A percentile compares a stretch with the other conserved stretches of the same genome.
These are phyloP conservation scores for Limonius californicus DNA, from an alignment of 1,140 invertebrate genomes.

Conservation along the genomic window DNA sequence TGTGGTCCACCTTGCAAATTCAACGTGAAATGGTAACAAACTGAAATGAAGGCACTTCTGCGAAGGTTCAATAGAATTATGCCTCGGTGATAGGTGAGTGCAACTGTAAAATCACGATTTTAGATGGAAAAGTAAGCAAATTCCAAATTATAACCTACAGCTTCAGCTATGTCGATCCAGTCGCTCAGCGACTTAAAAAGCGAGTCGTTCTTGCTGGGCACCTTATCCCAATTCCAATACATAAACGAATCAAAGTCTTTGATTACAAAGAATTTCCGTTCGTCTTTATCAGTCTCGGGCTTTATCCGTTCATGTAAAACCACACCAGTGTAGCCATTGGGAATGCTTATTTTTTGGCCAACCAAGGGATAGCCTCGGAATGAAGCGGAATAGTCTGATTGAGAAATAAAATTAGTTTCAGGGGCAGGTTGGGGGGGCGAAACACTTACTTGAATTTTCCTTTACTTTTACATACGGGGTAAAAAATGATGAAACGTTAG, in stretches of 20 bases:
- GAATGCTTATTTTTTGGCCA: slow-evolving; percentile 58
- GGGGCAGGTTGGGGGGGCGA: neutral
- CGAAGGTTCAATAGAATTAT: too few species aligned
- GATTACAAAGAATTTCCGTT: slow-evolving; percentile 59
- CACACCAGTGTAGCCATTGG: slow-evolving; percentile 63
- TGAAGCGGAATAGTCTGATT: slow-evolving; percentile 52
- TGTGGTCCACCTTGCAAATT: too few species aligned
- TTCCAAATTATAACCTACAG: slow-evolving; percentile 54
- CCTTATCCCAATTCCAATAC: slow-evolving; percentile 78
- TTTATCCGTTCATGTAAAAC: slow-evolving; percentile 61
- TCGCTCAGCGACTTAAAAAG: slow-evolving; percentile 59
- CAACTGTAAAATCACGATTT: slow-evolving; percentile 5
- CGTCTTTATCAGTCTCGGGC: slow-evolving; percentile 54
- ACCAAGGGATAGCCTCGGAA: slow-evolving; percentile 68
- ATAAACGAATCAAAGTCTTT: slow-evolving; percentile 62
- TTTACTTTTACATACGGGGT: slow-evolving; percentile 56
- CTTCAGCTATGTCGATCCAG: slow-evolving; percentile 74
- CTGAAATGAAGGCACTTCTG: too few species aligned
- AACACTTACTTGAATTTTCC: slow-evolving; percentile 38
- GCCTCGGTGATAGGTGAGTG: neutral
- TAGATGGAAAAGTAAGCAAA: too few species aligned
- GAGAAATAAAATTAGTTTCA: neutral
- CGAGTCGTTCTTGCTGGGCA: slow-evolving; percentile 65
- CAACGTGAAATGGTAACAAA: too few species aligned
- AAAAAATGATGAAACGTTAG: slow-evolving; percentile 69